Base-by-base conservation (phyloP, 2,797 vertebrate genomes). In the Sphenodon punctatus region DNA sequence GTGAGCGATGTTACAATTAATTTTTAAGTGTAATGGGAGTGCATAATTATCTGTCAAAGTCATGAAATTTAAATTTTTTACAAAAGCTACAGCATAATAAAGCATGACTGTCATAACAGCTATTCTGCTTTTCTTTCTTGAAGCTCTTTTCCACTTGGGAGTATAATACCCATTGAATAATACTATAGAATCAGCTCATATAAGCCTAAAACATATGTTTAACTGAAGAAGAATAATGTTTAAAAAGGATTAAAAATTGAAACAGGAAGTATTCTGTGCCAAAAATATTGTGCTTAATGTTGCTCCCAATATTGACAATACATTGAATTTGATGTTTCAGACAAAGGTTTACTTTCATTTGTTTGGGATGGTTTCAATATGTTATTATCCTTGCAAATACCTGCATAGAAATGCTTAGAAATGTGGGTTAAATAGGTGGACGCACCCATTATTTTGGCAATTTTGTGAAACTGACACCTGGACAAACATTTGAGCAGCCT, bases 401-500 rank as follows among this genome's bases (percentile, higher is more conserved):
- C 88, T 74, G 90, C 80, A 85, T 10, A 87, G 87, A 88, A 93
- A 86, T 74, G 67, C 78, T 75, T 92, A 94, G 94, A 95, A 95
- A 90, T 89, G 81, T 77, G 88, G 92, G 91, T 95, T 59, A 94
- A 89, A 94, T 88, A 88, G 93, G 81, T 90, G 93, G 94, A 94
- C 92, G 95, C 93, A 90, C 92, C 96, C 93, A 87, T 60, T 93
- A 91, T 96, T 96, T 96, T 95, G 95, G 93, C 89, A 93, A 94
- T 90, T 90, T 87, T 82, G 86, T 94, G 95, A 93, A 96, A 94
- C 91, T 94, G 95, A 96, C 96, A 97, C 97, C 97, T 97, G 96
- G 96, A 95, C 96, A 97, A 97, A 97, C 93, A 97, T 95, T 93
- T 95, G 95, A 93, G 88, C 95, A 93, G 93, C 88, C 94, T 94